A percentile compares a stretch with the other conserved stretches of the same genome.
phyloP scores from a whole-genome alignment of 1,140 invertebrate genomes.

The Propsilocerus akamusi region DNA sequence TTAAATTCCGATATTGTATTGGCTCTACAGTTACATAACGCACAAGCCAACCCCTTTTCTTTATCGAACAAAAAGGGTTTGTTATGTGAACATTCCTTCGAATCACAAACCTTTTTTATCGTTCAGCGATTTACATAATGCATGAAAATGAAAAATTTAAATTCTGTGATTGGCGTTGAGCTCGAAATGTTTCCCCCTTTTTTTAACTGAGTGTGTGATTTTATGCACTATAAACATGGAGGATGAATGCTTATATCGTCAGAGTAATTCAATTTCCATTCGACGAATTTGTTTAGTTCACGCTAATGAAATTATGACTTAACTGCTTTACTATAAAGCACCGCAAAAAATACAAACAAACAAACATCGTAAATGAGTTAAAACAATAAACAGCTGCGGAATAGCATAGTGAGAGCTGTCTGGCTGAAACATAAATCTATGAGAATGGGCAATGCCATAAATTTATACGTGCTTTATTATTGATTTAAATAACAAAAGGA shows the following conservation, averaged over 20 bases:
- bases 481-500: constrained; percentile 1
- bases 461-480: not conserved
- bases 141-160: constrained; percentile 2
- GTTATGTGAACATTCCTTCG: not conserved
- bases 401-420: too few species aligned
- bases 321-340: too few species aligned
- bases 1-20: not conserved
- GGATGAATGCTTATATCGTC: too few species aligned
- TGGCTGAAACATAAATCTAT: not conserved
- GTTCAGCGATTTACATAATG: not conserved
- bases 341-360: too few species aligned
- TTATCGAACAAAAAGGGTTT: not conserved
- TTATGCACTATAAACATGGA: too few species aligned
- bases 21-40: not conserved
- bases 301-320: too few species aligned
- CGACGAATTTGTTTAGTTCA: too few species aligned
- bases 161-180: constrained; percentile 2
- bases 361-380: too few species aligned
- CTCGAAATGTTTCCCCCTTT: too few species aligned
- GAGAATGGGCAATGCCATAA: not conserved
- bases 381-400: too few species aligned
- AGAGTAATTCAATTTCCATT: too few species aligned
- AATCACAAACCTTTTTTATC: not conserved
- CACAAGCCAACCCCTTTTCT: not conserved
- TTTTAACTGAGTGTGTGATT: too few species aligned